Evolutionary conservation across 2,113 vertebrate species (phyloP).

Genomic region (Potamarius usumacintae): DNA sequence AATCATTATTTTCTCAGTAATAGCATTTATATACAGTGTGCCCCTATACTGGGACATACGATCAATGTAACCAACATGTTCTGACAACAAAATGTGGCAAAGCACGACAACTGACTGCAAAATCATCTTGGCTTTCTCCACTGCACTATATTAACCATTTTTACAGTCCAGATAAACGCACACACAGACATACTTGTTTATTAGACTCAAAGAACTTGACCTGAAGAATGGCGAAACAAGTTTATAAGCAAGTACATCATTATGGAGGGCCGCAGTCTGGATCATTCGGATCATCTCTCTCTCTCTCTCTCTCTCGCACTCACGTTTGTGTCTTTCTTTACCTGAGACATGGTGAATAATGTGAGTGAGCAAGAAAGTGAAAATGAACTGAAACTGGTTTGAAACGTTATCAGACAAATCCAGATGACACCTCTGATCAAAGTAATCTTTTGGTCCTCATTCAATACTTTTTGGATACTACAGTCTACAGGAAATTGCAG

Average conservation of each 20-base stretch:
- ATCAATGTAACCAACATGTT: slow-evolving; percentile 12
- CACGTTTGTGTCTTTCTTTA: neutral
- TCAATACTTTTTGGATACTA: neutral
- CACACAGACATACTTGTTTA: slow-evolving; percentile 6
- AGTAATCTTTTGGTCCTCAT: neutral
- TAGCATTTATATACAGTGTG: neutral
- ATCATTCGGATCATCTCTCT: neutral
- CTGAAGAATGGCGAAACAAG: slow-evolving; percentile 52
- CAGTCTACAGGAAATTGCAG: neutral
- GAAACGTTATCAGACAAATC: neutral
- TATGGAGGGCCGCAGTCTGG: neutral
- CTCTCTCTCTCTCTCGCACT: neutral
- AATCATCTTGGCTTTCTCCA: slow-evolving; percentile 31
- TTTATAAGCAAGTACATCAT: neutral
- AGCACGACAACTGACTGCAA: neutral
- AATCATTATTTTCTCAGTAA: neutral
- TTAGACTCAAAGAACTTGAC: slow-evolving; percentile 49
- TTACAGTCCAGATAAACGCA: slow-evolving; percentile 17
- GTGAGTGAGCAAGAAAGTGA: neutral
- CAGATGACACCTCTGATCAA: neutral
- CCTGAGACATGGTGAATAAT: neutral
- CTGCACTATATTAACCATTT: slow-evolving; percentile 25
- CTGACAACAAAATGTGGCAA: slow-evolving; percentile 31
- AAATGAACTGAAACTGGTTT: neutral
- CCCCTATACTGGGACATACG: neutral